Percentiles rank a stretch among this genome's conserved stretches.
Conservation (phyloP, 2,888 invertebrate genomes). For the Drosophila melanosoma region DNA sequence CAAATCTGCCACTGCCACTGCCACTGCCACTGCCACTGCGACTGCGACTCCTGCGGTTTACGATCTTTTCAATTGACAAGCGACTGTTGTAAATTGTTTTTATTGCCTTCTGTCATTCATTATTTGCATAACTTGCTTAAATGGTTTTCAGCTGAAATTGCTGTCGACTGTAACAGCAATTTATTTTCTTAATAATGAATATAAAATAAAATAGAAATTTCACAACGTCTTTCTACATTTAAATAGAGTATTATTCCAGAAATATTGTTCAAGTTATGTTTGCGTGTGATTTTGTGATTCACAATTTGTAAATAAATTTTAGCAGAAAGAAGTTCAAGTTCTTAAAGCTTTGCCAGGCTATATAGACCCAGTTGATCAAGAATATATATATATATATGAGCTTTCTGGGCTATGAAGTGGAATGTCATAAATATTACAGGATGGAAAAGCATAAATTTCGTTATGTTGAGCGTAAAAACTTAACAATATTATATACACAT, state of each 20-base stretch:
- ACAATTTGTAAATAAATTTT: not conserved
- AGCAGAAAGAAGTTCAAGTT: not conserved
- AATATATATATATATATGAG: not conserved
- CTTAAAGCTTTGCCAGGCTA: not conserved
- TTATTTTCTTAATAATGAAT: not conserved
- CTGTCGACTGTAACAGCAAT: not conserved
- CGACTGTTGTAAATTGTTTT: conserved; percentile 16
- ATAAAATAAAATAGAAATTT: not conserved
- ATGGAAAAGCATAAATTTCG: not conserved
- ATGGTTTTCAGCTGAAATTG: conserved; percentile 13
- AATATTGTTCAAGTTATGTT: not conserved
- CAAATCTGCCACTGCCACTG: not conserved
- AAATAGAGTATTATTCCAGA: not conserved
- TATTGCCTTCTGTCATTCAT: conserved; percentile 11
- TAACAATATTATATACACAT: not conserved
- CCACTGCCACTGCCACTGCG: not conserved
- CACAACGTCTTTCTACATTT: not conserved
- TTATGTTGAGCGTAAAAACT: not conserved
- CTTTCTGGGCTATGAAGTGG: not conserved
- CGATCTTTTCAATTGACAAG: conserved; percentile 15
- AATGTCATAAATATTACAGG: not conserved
- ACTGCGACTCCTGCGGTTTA: conserved; percentile 28
- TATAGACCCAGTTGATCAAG: not conserved
- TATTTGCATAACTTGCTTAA: conserved; percentile 18
- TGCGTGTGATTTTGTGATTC: not conserved